phyloP scores from a whole-genome alignment of 2,888 invertebrate species.

The Alloplasta piceator region DNA sequence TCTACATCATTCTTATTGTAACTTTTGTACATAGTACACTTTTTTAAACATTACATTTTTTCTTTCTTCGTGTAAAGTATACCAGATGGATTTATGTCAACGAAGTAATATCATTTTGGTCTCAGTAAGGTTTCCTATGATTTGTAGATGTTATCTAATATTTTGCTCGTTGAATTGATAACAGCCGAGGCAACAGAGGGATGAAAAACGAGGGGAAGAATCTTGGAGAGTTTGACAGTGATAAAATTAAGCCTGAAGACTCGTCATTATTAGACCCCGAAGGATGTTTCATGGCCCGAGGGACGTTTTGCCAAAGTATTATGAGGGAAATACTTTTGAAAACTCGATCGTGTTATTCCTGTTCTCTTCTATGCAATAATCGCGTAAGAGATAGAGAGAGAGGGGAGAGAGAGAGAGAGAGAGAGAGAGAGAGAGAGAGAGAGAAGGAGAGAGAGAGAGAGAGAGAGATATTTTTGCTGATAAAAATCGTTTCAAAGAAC shows the following conservation, averaged over 20 bases:
- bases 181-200: background rate
- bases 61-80: no score
- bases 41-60: no score
- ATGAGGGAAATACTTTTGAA: constrained; percentile 8
- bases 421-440: no score
- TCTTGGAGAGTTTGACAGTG: constrained; percentile 10
- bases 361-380: no score
- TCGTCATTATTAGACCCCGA: constrained; percentile 8
- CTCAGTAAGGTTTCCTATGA: background rate
- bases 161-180: background rate
- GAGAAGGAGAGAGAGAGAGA: no score
- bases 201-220: background rate
- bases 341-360: background rate
- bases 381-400: no score
- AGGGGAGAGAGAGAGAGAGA: no score
- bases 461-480: no score
- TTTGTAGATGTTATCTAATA: background rate
- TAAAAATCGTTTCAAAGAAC: no score
- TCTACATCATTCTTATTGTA: no score
- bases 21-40: no score
- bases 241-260: constrained; percentile 5
- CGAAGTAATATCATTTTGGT: no score
- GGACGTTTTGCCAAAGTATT: constrained; percentile 34
- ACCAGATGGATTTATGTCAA: background rate
- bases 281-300: constrained; percentile 18